phyloP scores from a whole-genome alignment of 2,797 vertebrate genomes.

The Alcedo quadribrachys region DNA sequence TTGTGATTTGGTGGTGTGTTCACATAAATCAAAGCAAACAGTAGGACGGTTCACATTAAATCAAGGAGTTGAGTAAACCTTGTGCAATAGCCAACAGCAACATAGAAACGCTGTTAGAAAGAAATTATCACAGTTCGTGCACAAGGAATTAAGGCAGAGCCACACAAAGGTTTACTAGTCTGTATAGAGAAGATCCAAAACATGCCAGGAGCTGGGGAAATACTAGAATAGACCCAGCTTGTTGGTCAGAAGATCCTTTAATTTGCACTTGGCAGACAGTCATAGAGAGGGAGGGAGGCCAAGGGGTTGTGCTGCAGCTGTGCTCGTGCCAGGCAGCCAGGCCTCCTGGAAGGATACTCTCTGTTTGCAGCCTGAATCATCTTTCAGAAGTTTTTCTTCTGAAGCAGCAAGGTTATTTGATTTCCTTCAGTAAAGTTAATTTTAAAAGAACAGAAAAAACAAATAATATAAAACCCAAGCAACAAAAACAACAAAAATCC shows the following conservation, averaged over 20 bases:
- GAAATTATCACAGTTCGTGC: not conserved
- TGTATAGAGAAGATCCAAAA: not conserved
- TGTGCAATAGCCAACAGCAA: not conserved
- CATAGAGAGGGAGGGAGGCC: not conserved
- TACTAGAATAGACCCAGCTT: not conserved
- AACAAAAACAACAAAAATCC: not conserved
- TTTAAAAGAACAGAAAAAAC: not conserved
- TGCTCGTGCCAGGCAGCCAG: not conserved
- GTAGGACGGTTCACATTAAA: not conserved
- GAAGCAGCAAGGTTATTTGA: not conserved
- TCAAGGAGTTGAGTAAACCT: not conserved
- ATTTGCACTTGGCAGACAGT: not conserved
- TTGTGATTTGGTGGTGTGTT: not conserved
- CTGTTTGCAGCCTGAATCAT: not conserved
- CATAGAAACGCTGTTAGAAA: not conserved
- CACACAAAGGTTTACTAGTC: not conserved
- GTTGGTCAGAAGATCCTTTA: not conserved
- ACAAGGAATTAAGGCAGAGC: not conserved
- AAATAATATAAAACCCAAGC: not conserved
- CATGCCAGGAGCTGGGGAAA: not conserved
- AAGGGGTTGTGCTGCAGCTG: not conserved
- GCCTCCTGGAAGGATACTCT: not conserved
- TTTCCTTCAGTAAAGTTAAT: constrained; percentile 19
- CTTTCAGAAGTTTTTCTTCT: not conserved
- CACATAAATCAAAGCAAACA: not conserved